These are phyloP conservation scores for Nyctibius bracteatus DNA, from an alignment of 2,113 vertebrate genomes.

Conservation along the genomic window DNA sequence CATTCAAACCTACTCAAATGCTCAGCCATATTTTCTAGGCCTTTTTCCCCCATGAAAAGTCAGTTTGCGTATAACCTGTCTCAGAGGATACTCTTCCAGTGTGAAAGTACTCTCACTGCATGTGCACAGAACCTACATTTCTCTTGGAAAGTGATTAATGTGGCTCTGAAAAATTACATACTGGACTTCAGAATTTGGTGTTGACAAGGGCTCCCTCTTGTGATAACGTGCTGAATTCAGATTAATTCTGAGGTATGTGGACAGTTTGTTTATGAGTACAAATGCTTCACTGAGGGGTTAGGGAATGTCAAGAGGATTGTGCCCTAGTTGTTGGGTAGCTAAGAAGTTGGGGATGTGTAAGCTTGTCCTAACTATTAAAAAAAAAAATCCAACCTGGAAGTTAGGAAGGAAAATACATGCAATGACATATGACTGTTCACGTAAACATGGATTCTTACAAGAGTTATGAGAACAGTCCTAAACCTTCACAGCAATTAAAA, in stretches of 20 bases:
- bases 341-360: background rate
- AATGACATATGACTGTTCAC: background rate
- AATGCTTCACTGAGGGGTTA: background rate
- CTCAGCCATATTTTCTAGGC: background rate
- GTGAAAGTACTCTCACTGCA: background rate
- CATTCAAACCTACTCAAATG: background rate
- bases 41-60: background rate
- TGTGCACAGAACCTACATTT: background rate
- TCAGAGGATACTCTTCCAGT: background rate
- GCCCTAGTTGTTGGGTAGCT: background rate
- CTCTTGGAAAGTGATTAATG: background rate
- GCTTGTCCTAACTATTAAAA: background rate
- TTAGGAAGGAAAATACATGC: background rate
- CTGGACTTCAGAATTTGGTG: background rate
- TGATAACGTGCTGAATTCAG: background rate
- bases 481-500: background rate
- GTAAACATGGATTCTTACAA: background rate
- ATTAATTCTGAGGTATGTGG: background rate
- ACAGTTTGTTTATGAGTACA: background rate
- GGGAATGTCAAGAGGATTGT: background rate
- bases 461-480: background rate
- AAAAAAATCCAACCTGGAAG: background rate
- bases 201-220: slow-evolving; percentile 49
- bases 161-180: background rate
- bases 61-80: background rate